Base-by-base conservation (phyloP, 2,113 vertebrate species). In the Felis catus region DNA sequence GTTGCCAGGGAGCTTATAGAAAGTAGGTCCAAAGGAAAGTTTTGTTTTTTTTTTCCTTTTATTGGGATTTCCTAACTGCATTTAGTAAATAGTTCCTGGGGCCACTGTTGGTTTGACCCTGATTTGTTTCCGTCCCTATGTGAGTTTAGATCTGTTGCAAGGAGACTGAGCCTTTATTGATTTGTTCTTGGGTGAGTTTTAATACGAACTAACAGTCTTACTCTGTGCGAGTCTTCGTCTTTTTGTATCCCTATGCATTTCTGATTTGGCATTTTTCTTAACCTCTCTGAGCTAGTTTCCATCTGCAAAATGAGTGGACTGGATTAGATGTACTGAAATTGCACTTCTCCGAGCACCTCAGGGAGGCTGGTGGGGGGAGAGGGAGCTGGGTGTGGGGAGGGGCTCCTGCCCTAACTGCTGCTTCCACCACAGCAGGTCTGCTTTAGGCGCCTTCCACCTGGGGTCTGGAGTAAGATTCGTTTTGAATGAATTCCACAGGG, bases 1-100 rank as follows among this genome's bases (percentile, higher is more conserved):
- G 55, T 80, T 74, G 71, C 51, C 45, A 39, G 7, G 71, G 61
- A 16, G 25, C 31, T 41, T 78, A 6, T 2, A n/a, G 39, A 66
- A 13, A 27, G 48, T 63, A 80, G 48, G n/a, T 33, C 61, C 92
- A 58, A 95, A 71, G 63, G 81, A 12, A 61, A 36, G 16, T 31
- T 90, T 53, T 73, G 66, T n/a, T 73, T 36, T 45, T 51, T 14
- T 70, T 55, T 29, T 29, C 68, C 70, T 89, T 31, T 21, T 27
- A 18, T 4, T 73, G 63, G 55, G 27, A 84, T 66, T 61, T 92
- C 87, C 41, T 51, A 61, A 68, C 48, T 63, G 48, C 15, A 8
- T 70, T 87, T 66, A 25, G 29, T 39, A 73, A 84, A 66, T 10
- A 95, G 61, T 65, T 92, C 71, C 61, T 74, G 55, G 70, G 76